Conservation (phyloP, 2,113 vertebrate species). For the Nothocercus julius region DNA sequence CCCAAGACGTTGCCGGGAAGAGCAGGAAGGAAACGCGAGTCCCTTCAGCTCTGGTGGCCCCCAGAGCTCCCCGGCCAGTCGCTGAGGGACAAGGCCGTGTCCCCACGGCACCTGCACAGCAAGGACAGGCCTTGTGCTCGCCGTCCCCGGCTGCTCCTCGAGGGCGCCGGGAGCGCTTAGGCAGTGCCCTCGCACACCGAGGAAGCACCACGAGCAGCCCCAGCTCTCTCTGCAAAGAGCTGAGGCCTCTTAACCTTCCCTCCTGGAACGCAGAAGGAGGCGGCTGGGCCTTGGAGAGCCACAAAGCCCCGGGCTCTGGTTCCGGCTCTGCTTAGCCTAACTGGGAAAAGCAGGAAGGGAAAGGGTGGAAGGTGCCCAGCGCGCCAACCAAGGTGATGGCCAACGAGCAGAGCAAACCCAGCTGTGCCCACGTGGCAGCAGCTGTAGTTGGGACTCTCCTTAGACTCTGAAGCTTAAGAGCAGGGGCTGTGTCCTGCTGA, state of each 20-base stretch:
- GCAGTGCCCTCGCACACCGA: not conserved
- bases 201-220: too few species aligned
- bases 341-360: not conserved
- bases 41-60: not conserved
- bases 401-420: not conserved
- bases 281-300: not conserved
- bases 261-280: not conserved
- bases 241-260: not conserved
- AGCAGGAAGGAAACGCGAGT: not conserved
- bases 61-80: not conserved
- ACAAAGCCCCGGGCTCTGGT: not conserved
- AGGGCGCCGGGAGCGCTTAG: accelerated
- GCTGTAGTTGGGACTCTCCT: not conserved
- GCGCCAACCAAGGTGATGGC: too few species aligned
- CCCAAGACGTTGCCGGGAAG: not conserved
- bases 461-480: too few species aligned
- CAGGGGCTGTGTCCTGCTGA: not conserved
- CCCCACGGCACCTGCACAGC: too few species aligned
- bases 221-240: not conserved
- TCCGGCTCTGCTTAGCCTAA: too few species aligned
- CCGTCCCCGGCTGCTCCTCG: not conserved
- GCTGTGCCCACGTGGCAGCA: not conserved
- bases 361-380: not conserved
- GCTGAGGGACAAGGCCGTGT: too few species aligned
- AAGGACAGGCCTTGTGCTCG: not conserved